Evolutionary conservation across 2,113 vertebrate genomes (phyloP), one percentile per base, ranked within the genome.

Genomic region (Colaptes auratus): DNA sequence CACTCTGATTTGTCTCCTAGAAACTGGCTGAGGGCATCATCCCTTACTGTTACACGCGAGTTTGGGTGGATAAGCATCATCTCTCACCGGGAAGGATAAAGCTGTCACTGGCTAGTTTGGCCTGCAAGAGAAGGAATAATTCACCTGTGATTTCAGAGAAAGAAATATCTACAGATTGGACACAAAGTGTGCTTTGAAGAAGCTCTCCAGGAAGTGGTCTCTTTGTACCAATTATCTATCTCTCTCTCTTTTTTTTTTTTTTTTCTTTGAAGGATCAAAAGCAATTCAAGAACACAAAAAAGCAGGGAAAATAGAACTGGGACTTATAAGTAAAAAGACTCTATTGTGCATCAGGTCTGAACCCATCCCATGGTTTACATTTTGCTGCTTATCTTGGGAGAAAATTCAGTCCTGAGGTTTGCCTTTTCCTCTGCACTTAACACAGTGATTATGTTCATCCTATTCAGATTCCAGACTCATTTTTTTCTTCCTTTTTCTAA

Each of bases 401-500:
- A 81, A 72, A 92, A 85, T 71, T 89, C 61, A 82, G 2, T 86
- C 36, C 44, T 50, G 53, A 88, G 39, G 36, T 89, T 92, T 8
- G 5, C 77, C 31, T 82, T 85, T 78, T 87, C 35, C 44, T 85
- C 69, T 94, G n/a, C 28, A 71, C 17, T 53, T 72, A 94, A 67
- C 46, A 50, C 60, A 87, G 42, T 0, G 2, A 90, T 95, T 92
- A 60, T 69, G 46, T 71, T 89, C 72, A 72, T 93, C 48, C 69
- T 82, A 74, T 93, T 96, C 85, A 88, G 76, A 93, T 88, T 89
- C 67, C 58, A 89, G 44, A 74, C 33, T 88, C 71, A 67, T 30
- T 89, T 93, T 93, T 93, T 88, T 63, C 14, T 80, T 91, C 42
- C 36, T 82, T 90, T 94, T 79, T 92, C 71, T 80, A 63, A 88